These are phyloP conservation scores for Ladona fulva DNA, from an alignment of 1,140 invertebrate species.

Conservation along the genomic window DNA sequence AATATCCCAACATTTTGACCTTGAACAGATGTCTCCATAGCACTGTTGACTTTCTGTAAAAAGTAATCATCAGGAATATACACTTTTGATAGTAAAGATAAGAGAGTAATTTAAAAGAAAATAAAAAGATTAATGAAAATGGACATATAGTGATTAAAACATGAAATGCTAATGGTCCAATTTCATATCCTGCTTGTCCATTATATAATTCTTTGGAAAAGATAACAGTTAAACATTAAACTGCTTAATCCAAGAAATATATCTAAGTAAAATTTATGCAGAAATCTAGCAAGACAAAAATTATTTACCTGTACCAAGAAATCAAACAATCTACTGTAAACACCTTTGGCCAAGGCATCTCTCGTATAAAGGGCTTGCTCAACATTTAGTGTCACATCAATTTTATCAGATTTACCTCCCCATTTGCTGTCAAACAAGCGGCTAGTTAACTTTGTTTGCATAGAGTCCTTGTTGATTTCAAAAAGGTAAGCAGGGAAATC, in stretches of 20 bases:
- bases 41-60: slow-evolving; percentile 49
- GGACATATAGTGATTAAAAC: no score
- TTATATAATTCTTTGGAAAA: no score
- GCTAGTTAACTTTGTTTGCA: slow-evolving; percentile 54
- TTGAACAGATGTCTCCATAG: slow-evolving; percentile 46
- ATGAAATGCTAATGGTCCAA: no score
- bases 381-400: slow-evolving; percentile 55
- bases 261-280: no score
- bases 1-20: slow-evolving; percentile 50
- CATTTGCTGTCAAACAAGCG: slow-evolving; percentile 65
- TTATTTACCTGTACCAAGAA: slow-evolving; percentile 53
- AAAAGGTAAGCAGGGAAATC: slow-evolving; percentile 56
- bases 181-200: no score
- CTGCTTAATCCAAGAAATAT: no score
- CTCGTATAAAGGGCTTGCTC: slow-evolving; percentile 58
- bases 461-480: slow-evolving; percentile 46
- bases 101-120: slow-evolving; percentile 11
- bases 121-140: no score
- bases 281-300: no score
- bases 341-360: slow-evolving; percentile 59
- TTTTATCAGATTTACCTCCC: slow-evolving; percentile 57
- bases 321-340: slow-evolving; percentile 62
- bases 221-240: no score
- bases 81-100: no score
- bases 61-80: background rate